Evolutionary conservation across 2,113 vertebrate species (phyloP), one percentile per base, ranked within the genome.

Genomic region (Mungos mungo): DNA sequence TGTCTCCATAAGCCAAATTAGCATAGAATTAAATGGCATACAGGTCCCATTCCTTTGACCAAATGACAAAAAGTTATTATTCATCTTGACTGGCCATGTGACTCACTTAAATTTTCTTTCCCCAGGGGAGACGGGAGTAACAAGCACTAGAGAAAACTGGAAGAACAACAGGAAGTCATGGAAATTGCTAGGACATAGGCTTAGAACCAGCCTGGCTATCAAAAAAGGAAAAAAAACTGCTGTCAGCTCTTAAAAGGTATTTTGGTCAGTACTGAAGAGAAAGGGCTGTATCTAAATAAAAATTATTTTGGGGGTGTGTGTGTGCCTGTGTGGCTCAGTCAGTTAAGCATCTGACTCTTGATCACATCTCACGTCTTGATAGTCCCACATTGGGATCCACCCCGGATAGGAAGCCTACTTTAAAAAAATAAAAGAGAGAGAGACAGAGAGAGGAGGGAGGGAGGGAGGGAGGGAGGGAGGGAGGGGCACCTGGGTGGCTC

Each of bases 1-100:
- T 95, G 25, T 63, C 93, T 35, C 33, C 33, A 38, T 80, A 68
- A 96, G 19, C 68, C 77, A 84, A 93, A n/a, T 41, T 93, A 88
- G 7, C 47, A 96, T 27, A 19, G 92, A 92, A 95, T 84, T 89
- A 93, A 97, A 94, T 38, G 81, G 15, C 2, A 10, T 57, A 90
- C 92, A 95, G 27, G 15, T 88, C 31, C 27, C 41, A 69, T 45
- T 94, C 65, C 74, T 95, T 85, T 87, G 7, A 21, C 41, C 12
- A 97, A 96, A 81, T 33, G 80, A 81, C 19, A 50, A 90, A 50
- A 95, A 60, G 18, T 68, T 83, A n/a, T 31, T 90, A 27, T 76
- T 93, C 69, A 76, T 79, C 60, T 68, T 93, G 54, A 81, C 0
- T 77, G 21, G 12, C 57, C 54, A 68, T 23, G 3, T 57, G 54